These are phyloP conservation scores for Holotrichia oblita DNA, from an alignment of 1,140 invertebrate genomes.

Conservation along the genomic window DNA sequence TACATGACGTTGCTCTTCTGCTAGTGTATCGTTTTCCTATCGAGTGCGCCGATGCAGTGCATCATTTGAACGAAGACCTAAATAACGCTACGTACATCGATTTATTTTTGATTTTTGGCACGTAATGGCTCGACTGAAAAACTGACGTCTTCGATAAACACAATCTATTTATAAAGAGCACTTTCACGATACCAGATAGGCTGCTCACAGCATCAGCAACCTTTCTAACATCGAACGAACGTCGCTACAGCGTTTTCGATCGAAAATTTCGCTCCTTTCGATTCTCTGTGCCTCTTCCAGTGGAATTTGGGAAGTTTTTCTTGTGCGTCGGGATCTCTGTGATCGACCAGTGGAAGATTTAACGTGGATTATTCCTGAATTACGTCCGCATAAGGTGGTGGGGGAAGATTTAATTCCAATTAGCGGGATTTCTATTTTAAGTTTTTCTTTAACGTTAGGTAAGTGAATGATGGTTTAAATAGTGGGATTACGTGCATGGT, in stretches of 20 bases:
- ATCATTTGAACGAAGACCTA: not conserved
- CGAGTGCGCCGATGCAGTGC: not conserved
- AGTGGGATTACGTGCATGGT: not conserved
- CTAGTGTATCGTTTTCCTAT: not conserved
- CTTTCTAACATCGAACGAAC: not conserved
- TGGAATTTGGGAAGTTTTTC: not conserved
- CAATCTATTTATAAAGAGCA: conserved; percentile 28
- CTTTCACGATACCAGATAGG: conserved; percentile 1
- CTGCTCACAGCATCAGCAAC: not conserved
- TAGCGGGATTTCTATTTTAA: not conserved
- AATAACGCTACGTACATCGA: conserved; percentile 31
- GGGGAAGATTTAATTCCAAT: not conserved
- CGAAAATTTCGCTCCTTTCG: not conserved
- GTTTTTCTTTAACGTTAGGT: conserved; percentile 5
- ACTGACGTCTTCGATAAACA: conserved; percentile 38
- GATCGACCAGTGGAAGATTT: conserved; percentile 12
- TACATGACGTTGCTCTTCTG: no score
- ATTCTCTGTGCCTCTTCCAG: not conserved
- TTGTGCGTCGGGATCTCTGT: not conserved
- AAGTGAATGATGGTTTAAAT: not conserved
- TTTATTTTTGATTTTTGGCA: conserved; percentile 40
- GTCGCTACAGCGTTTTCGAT: not conserved
- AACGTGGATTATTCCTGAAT: not conserved
- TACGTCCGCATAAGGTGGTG: not conserved
- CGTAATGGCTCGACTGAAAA: not conserved